Evolutionary conservation across 2,888 invertebrate species (phyloP), one percentile per base, ranked within the genome.

Genomic region (Zeuzera pyrina): DNA sequence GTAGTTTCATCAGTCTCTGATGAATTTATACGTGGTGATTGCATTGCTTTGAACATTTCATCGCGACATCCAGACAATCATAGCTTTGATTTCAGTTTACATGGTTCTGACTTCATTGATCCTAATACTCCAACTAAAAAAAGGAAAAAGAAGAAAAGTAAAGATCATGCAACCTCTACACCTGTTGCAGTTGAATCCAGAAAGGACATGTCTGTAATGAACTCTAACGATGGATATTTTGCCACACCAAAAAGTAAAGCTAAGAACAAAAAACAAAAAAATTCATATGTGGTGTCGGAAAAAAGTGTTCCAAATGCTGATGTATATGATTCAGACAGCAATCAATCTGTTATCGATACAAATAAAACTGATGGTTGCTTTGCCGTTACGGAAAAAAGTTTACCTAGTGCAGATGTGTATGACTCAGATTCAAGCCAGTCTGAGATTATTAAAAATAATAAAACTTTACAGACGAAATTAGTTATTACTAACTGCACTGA

Each of bases 271-370:
- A 71, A 58, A 39, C 67, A 66, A 42, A 79, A 62, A 58, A 79
- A 68, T 57, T 73, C 45, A 52, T 84, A 48, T 57, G 58, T 45
- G 49, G 81, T 57, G 36, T 59, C 54, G 42, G 73, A 53, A 50
- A 84, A 57, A 62, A 64, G 55, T 46, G 42, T 84, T 15, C 71
- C 74, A 2, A 71, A 52, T 47, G 52, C 81, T 3, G 87, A 88
- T 62, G 72, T 87, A 3, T 87, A 87, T 50, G 85, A 85, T 51
- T 87, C 87, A 25, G 87, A 87, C 45, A 88, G 88, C 44, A 78
- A 79, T 41, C 74, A 77, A 29, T 77, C 72, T 15, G 46, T 47
- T 1, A 49, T 57, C 34, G 67, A 68, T 3, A 38, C 45, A 15
- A 66, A 56, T 29, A 73, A 65, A 41, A 57, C 45, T 21, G 47